Percentiles rank a stretch among this genome's conserved stretches.
phyloP scores from a whole-genome alignment of 1,140 invertebrate genomes.

The Plodia interpunctella region DNA sequence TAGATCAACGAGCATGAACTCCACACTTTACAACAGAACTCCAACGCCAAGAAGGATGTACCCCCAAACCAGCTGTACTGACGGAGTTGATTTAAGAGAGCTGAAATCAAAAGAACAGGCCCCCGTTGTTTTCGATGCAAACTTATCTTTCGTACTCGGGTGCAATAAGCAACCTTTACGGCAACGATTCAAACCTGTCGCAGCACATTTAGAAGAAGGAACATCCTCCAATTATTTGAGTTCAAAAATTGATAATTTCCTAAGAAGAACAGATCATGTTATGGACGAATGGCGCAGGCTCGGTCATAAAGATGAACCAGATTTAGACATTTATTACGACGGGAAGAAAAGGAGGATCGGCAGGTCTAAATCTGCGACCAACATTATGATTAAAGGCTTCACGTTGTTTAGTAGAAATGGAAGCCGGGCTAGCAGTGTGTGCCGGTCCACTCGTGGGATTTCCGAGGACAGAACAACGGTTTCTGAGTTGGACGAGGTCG shows the following conservation, averaged over 20 bases:
- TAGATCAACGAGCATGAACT: conserved; percentile 66
- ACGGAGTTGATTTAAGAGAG: conserved; percentile 75
- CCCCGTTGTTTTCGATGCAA: conserved; percentile 88
- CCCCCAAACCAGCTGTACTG: conserved; percentile 77
- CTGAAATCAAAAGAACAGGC: conserved; percentile 81
- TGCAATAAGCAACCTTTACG: conserved; percentile 82
- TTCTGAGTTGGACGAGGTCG: conserved; percentile 80
- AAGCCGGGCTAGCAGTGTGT: conserved; percentile 74
- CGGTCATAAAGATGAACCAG: conserved; percentile 78
- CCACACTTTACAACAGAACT: conserved; percentile 57
- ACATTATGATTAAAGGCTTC: conserved; percentile 88
- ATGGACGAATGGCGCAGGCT: conserved; percentile 89
- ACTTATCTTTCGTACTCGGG: conserved; percentile 86
- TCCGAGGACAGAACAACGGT: conserved; percentile 80
- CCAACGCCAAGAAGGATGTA: conserved; percentile 80
- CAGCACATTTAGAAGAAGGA: conserved; percentile 84
- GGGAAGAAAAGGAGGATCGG: conserved; percentile 73
- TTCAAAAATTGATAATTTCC: conserved; percentile 86
- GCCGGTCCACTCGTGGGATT: conserved; percentile 72
- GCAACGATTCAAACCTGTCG: conserved; percentile 82
- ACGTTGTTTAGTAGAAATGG: conserved; percentile 81
- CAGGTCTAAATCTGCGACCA: conserved; percentile 85
- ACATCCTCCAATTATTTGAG: conserved; percentile 86
- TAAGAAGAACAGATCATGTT: conserved; percentile 89
- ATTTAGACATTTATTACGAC: conserved; percentile 58